phyloP scores from a whole-genome alignment of 1,140 invertebrate species.

The Anoplolepis gracilipes region DNA sequence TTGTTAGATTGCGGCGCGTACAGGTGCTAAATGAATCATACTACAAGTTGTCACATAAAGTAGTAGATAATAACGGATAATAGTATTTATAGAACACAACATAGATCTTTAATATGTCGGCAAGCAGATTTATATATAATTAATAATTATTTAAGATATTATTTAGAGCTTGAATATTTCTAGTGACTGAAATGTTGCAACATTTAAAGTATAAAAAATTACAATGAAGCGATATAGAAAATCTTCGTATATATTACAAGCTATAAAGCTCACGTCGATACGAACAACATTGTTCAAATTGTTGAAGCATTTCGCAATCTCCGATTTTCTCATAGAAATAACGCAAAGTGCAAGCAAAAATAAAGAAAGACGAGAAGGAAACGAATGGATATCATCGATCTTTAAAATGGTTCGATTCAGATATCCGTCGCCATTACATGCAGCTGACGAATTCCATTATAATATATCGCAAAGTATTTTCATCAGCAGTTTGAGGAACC shows the following conservation, averaged over 20 bases:
- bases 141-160: slow-evolving; percentile 1
- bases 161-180: background rate
- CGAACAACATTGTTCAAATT: too few species aligned
- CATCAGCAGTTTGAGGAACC: slow-evolving; percentile 24
- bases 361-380: background rate
- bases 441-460: slow-evolving; percentile 45
- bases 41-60: background rate
- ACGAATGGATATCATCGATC: slow-evolving; percentile 4
- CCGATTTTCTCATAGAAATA: background rate
- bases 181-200: too few species aligned
- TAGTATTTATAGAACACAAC: background rate
- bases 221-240: background rate
- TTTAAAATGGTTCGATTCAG: slow-evolving; percentile 38
- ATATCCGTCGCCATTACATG: slow-evolving; percentile 31
- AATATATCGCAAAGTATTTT: slow-evolving; percentile 2
- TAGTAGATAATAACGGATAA: background rate
- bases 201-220: background rate
- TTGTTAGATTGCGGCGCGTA: background rate
- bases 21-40: background rate
- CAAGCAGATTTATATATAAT: background rate
- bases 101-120: background rate
- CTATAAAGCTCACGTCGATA: background rate
- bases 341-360: background rate
- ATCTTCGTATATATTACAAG: background rate
- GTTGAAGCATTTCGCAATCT: background rate